Base-by-base conservation (phyloP, 1,140 invertebrate genomes). In the Panagrolaimus sp. region DNA sequence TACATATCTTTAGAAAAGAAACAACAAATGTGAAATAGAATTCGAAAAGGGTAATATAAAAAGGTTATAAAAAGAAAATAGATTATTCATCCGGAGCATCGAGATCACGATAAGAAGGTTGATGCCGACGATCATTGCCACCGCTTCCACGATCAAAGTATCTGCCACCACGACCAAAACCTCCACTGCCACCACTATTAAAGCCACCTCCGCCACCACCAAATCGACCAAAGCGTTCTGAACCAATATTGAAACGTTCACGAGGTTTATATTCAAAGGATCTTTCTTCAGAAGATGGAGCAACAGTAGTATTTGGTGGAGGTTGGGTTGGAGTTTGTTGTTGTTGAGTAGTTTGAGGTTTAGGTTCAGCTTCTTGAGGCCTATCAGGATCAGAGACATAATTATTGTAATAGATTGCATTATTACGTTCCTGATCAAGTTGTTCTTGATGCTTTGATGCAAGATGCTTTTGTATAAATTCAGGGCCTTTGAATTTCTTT, bases 401-500 rank as follows among this genome's bases (percentile, higher is more conserved):
- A 84, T 96, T 96, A 84, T 99, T 99, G 85, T 97, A 98, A 84
- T 94, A 98, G 71, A 93, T 88, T 55, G 93, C 87, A 87, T 78
- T 94, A 78, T 93, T 92, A 73, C 91, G 91, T 0, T 97, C 94
- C 85, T 98, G 93, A 17, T 96, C 91, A 24, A 98, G 89, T 85
- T 97, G 96, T 77, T 98, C 96, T 0, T 84, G 89, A 82, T 98
- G 94, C 81, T 98, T 98, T 83, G 96, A 97, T 75, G 94, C 91
- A 52, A 99, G 96, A 83, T 99, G 96, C 83, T 99, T 99, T 43
- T 93, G 89, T 14, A 99, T 94, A 85, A 97, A 99, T 81, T 98
- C 95, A 0, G 96, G 94, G 0, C 94, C 96, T 84, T 98, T 98
- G 84, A 99, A 99, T 83, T 98, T 98, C 83, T 99, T 99, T 0